A percentile compares a stretch with the other conserved stretches of the same genome.
Conservation (phyloP, 2,888 invertebrate genomes). For the Drosophila limbata region DNA sequence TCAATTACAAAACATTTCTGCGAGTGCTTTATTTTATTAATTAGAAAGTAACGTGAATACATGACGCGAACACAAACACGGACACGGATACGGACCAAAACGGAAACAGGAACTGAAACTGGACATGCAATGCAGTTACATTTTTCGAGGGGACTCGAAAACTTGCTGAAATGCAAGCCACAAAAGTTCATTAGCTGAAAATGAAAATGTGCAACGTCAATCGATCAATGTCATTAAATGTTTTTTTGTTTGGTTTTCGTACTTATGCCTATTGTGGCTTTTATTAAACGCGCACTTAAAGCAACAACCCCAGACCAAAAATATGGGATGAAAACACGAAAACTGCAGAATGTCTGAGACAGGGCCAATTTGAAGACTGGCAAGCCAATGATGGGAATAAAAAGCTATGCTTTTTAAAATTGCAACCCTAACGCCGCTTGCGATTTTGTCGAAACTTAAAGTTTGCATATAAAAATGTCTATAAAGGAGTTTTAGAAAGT, state of each 20-base stretch:
- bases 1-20: conserved; percentile 61
- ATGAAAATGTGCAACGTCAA: conserved; percentile 55
- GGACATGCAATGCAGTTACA: conserved; percentile 54
- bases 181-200: conserved; percentile 62
- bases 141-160: conserved; percentile 12
- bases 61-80: conserved; percentile 31
- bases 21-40: conserved; percentile 66
- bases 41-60: conserved; percentile 56
- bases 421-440: conserved; percentile 5
- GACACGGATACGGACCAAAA: conserved; percentile 7
- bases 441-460: conserved; percentile 1
- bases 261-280: conserved; percentile 20
- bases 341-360: background rate
- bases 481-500: background rate
- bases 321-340: background rate
- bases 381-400: background rate
- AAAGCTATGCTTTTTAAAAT: background rate
- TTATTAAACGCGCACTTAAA: conserved; percentile 18
- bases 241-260: background rate
- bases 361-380: background rate
- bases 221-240: conserved; percentile 61
- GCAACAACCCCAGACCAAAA: background rate
- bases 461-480: background rate
- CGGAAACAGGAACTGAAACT: conserved; percentile 22
- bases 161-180: conserved; percentile 49